Evolutionary conservation across 1,140 invertebrate species (phyloP).

Genomic region (Medauroidea extradentata): DNA sequence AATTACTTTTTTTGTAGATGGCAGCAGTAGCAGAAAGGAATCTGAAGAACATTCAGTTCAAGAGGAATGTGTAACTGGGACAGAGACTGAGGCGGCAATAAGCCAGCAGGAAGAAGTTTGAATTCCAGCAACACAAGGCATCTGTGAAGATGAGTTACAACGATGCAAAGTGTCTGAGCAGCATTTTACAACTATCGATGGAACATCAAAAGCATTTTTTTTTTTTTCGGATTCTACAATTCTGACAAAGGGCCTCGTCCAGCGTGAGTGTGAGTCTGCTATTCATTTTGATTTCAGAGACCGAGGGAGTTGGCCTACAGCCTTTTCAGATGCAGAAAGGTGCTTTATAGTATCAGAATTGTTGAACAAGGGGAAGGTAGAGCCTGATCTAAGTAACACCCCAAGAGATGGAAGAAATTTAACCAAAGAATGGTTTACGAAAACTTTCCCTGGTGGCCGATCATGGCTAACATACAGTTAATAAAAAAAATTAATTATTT

Average conservation of each 20-base stretch:
- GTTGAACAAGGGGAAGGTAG: background rate
- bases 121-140: background rate
- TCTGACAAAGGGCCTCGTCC: background rate
- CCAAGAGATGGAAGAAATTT: slow-evolving; percentile 7
- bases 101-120: background rate
- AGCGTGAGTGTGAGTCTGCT: background rate
- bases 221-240: background rate
- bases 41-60: slow-evolving; percentile 3
- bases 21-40: background rate
- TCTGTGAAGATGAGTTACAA: background rate
- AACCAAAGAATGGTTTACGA: slow-evolving; percentile 6
- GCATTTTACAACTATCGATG: background rate
- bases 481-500: slow-evolving; percentile 4
- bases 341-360: slow-evolving; percentile 9
- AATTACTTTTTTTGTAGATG: slow-evolving; percentile 4
- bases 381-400: slow-evolving; percentile 2
- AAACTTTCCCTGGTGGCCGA: background rate
- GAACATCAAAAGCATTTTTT: background rate
- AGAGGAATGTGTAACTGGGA: background rate
- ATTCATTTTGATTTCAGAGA: background rate
- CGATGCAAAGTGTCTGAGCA: background rate
- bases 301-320: background rate
- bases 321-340: slow-evolving; percentile 6
- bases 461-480: background rate
- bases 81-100: background rate